Evolutionary conservation across 2,113 vertebrate species (phyloP).

Genomic region (Aleadryas rufinucha): DNA sequence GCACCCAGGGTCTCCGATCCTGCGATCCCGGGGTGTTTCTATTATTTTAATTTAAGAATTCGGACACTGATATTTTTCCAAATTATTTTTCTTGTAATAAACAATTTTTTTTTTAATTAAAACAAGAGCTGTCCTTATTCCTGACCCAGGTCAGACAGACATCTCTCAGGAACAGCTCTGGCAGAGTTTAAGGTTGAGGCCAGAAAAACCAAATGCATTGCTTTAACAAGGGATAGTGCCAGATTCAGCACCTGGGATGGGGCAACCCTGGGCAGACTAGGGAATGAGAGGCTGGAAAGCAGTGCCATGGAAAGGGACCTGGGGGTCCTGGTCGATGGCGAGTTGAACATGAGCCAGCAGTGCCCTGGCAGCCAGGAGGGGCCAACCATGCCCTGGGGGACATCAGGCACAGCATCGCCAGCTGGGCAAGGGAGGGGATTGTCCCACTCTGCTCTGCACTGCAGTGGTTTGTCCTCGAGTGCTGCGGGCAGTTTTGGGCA

Average conservation of each 20-base stretch:
- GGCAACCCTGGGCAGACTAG: not conserved
- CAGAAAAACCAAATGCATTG: not conserved
- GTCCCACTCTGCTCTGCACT: not conserved
- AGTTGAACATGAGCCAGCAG: not conserved
- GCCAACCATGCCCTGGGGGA: accelerated
- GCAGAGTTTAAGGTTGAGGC: not conserved
- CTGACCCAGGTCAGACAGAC: not conserved
- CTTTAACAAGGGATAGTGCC: not conserved
- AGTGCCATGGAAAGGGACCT: accelerated
- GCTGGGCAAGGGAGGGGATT: not conserved
- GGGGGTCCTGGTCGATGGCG: accelerated
- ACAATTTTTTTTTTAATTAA: too few relatives aligned
- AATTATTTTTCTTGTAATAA: too few relatives aligned
- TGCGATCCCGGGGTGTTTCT: too few relatives aligned
- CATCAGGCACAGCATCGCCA: accelerated
- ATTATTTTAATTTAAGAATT: too few relatives aligned
- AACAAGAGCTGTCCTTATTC: too few relatives aligned
- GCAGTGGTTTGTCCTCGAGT: accelerated
- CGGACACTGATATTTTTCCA: too few relatives aligned
- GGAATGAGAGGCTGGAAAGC: not conserved
- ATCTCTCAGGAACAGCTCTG: not conserved
- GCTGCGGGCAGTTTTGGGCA: accelerated
- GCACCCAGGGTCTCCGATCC: too few relatives aligned
- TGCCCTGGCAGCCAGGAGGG: not conserved
- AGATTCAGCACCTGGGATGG: not conserved